These are phyloP conservation scores for Myotis davidii DNA, from an alignment of 2,113 vertebrate genomes.

Conservation along the genomic window DNA sequence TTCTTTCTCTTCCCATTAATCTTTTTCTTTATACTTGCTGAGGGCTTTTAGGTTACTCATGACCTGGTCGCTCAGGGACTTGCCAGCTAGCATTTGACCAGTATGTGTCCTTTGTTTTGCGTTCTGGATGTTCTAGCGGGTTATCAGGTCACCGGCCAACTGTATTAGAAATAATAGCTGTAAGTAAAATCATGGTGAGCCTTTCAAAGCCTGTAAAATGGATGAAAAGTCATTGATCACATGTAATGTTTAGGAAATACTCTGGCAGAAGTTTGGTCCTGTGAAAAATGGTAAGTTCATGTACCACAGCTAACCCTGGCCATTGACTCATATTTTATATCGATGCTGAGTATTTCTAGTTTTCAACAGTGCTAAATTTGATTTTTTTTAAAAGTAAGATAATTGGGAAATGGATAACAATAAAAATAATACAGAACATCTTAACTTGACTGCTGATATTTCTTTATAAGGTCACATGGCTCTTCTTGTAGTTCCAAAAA, in stretches of 20 bases:
- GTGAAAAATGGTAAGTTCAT: neutral
- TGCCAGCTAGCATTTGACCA: neutral
- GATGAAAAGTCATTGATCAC: neutral
- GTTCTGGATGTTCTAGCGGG: neutral
- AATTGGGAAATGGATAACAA: neutral
- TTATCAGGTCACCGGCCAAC: neutral
- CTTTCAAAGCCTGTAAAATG: neutral
- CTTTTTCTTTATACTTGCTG: neutral
- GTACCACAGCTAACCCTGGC: neutral
- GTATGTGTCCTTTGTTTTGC: slow-evolving; percentile 18
- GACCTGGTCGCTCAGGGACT: neutral
- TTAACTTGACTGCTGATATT: neutral
- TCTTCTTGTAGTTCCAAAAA: neutral
- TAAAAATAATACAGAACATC: neutral
- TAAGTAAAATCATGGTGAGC: slow-evolving; percentile 6
- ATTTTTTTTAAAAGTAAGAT: neutral
- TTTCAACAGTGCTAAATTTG: neutral
- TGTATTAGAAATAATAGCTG: slow-evolving; percentile 6
- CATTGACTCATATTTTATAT: neutral
- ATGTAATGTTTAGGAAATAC: neutral
- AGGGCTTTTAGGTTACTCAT: neutral
- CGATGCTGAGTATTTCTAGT: neutral
- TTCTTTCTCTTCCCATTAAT: slow-evolving; percentile 12
- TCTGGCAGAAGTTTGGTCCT: neutral
- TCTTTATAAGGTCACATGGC: neutral